Conservation (phyloP, 2,888 invertebrate genomes). For the Leptogaster cylindrica region DNA sequence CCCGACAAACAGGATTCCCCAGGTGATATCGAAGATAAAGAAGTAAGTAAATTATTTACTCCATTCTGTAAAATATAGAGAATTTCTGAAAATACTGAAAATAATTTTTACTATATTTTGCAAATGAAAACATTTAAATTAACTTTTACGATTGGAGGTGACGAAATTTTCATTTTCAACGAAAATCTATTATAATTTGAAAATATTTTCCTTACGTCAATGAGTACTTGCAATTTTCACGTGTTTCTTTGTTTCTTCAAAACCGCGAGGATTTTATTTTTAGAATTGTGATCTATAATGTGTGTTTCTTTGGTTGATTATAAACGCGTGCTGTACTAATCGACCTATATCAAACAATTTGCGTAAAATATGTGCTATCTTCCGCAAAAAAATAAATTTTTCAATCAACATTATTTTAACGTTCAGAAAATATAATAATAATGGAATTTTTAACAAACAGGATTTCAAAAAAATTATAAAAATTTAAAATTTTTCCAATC, state of each 20-base stretch:
- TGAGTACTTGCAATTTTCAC: slow-evolving; percentile 24
- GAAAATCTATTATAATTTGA: too few species aligned
- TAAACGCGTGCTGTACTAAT: slow-evolving; percentile 9
- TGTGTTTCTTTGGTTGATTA: slow-evolving; percentile 8
- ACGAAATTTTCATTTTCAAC: too few species aligned
- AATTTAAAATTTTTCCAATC: too few species aligned
- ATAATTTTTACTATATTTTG: neutral
- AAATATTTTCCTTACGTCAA: neutral
- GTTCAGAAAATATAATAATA: too few species aligned
- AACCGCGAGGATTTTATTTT: too few species aligned
- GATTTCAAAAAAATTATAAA: too few species aligned
- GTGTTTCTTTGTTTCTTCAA: slow-evolving; percentile 22
- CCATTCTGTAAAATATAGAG: slow-evolving; percentile 6
- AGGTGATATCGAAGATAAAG: slow-evolving; percentile 64
- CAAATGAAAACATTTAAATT: too few species aligned
- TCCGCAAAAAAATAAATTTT: too few species aligned
- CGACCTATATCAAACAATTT: slow-evolving; percentile 17
- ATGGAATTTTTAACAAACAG: too few species aligned
- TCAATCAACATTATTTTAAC: too few species aligned
- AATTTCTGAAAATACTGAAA: neutral
- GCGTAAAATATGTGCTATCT: too few species aligned
- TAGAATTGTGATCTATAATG: slow-evolving; percentile 19
- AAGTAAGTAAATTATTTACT: slow-evolving; percentile 60
- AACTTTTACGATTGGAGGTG: too few species aligned
- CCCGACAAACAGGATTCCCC: slow-evolving; percentile 69